A percentile compares a stretch with the other conserved stretches of the same genome.
These are phyloP conservation scores for Onthophagus taurus DNA, from an alignment of 1,140 invertebrate species.

Conservation along the genomic window DNA sequence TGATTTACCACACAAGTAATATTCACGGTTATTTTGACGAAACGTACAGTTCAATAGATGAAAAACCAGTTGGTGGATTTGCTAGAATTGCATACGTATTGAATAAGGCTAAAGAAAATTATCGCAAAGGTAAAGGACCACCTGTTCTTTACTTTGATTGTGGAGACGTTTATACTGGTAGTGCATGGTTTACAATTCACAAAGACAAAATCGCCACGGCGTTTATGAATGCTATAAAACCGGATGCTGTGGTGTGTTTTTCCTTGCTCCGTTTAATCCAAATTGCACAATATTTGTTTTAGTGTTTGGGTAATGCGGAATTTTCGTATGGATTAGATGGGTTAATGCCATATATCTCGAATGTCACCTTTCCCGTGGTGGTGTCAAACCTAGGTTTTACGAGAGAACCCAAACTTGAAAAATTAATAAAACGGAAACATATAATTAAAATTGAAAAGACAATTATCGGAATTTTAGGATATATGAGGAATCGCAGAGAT, in stretches of 20 bases:
- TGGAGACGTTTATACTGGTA: conserved; percentile 83
- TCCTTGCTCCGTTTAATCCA: too few relatives aligned
- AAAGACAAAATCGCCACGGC: conserved; percentile 65
- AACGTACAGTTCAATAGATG: conserved; percentile 39
- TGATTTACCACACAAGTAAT: conserved; percentile 80
- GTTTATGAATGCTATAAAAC: conserved; percentile 65
- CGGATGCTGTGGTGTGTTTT: conserved; percentile 72
- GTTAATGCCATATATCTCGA: conserved; percentile 66
- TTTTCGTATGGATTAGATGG: conserved; percentile 12
- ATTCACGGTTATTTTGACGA: conserved; percentile 80
- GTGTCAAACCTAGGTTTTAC: conserved; percentile 66
- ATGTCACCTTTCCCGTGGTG: conserved; percentile 60
- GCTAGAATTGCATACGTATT: conserved; percentile 60
- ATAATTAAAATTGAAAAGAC: conserved; percentile 52
- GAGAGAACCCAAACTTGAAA: conserved; percentile 50
- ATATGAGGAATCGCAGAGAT: conserved; percentile 75
- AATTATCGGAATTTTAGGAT: conserved; percentile 79
- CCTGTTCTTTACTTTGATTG: conserved; percentile 70
- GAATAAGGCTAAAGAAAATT: conserved; percentile 32
- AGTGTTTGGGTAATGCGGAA: conserved; percentile 10
- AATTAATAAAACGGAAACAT: conserved; percentile 50
- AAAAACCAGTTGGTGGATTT: conserved; percentile 70
- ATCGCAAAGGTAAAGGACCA: conserved; percentile 43
- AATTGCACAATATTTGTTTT: too few relatives aligned
- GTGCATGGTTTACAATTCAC: conserved; percentile 68